Percentiles rank a stretch among this genome's conserved stretches.
Conservation (phyloP, 2,113 vertebrate genomes). For the Myotis brandtii region DNA sequence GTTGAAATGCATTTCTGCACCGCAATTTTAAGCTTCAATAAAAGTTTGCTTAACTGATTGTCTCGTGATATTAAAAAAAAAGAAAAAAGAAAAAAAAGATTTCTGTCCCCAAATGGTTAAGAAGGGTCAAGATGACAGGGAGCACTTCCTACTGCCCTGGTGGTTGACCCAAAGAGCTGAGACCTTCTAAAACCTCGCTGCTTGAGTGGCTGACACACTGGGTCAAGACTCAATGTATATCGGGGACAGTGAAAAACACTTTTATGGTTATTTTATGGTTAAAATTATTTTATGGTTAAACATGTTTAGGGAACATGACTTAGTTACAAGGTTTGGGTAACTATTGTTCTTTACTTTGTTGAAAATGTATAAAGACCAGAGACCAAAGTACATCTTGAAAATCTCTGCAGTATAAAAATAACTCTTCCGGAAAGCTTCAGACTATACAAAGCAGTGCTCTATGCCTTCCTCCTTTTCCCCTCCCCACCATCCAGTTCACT, state of each 20-base stretch:
- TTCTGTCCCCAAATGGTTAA: background rate
- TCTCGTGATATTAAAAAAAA: slow-evolving; percentile 73
- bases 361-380: slow-evolving; percentile 44
- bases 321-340: slow-evolving; percentile 29
- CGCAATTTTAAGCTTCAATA: slow-evolving; percentile 90
- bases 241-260: background rate
- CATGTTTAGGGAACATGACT: slow-evolving; percentile 29
- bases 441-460: slow-evolving; percentile 20
- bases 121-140: background rate
- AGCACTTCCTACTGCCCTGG: background rate
- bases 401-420: slow-evolving; percentile 64
- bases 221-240: background rate
- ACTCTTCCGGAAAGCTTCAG: slow-evolving; percentile 48
- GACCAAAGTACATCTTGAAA: slow-evolving; percentile 52
- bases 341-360: slow-evolving; percentile 50
- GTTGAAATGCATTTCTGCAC: slow-evolving; percentile 87
- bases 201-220: background rate
- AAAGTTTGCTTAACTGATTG: slow-evolving; percentile 88
- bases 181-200: background rate
- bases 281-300: slow-evolving; percentile 36
- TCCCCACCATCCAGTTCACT: slow-evolving; percentile 28
- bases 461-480: background rate
- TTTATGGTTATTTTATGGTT: background rate
- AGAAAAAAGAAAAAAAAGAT: background rate
- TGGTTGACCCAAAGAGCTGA: background rate